These are phyloP conservation scores for Eptatretus atami DNA, from an alignment of 2,797 vertebrate species.

Conservation along the genomic window DNA sequence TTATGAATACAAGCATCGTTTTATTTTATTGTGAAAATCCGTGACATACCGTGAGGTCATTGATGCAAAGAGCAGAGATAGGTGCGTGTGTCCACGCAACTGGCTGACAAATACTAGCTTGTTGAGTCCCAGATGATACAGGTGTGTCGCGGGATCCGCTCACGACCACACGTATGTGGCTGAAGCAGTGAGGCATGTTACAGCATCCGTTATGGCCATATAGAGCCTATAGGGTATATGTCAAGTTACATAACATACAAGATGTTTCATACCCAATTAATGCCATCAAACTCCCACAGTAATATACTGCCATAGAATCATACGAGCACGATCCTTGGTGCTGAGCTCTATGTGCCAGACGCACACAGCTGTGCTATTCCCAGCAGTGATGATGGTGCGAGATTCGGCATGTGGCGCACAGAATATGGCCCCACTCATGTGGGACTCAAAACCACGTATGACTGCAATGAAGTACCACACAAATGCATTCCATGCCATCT, in stretches of 20 bases:
- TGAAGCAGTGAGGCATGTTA: slow-evolving; percentile 57
- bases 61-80: slow-evolving; percentile 77
- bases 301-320: no score
- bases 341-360: slow-evolving; percentile 71
- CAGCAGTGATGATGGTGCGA: slow-evolving; percentile 58
- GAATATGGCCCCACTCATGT: slow-evolving; percentile 80
- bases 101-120: slow-evolving; percentile 82
- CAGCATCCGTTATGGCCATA: slow-evolving; percentile 70
- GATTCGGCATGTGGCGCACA: slow-evolving; percentile 70
- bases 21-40: no score
- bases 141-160: slow-evolving; percentile 74
- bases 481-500: background rate
- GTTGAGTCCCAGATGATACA: slow-evolving; percentile 98
- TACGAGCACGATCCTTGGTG: slow-evolving; percentile 32
- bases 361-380: slow-evolving; percentile 64
- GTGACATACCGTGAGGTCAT: slow-evolving; percentile 50
- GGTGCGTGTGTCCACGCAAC: slow-evolving; percentile 66
- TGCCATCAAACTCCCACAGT: no score
- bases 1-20: no score
- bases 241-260: background rate
- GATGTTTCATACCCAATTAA: no score
- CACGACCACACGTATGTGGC: slow-evolving; percentile 79
- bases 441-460: slow-evolving; percentile 69
- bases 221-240: slow-evolving; percentile 24
- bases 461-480: slow-evolving; percentile 18